These are phyloP conservation scores for Formicarius rufipectus DNA, from an alignment of 2,113 vertebrate species.

Conservation along the genomic window DNA sequence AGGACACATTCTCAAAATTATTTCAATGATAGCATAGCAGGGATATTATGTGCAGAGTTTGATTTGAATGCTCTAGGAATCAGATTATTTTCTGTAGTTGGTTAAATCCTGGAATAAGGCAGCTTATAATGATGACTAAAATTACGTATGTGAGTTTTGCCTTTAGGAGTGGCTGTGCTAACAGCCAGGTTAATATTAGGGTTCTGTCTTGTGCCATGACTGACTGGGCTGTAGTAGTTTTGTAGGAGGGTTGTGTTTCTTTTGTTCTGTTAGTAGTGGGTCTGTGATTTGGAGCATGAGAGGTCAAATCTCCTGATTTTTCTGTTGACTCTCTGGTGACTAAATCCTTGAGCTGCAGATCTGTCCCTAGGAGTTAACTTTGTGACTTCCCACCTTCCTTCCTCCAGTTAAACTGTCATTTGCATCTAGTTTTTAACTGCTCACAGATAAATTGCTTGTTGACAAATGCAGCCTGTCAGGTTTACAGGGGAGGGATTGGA, in stretches of 20 bases:
- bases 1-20: background rate
- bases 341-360: background rate
- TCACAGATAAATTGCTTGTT: background rate
- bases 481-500: background rate
- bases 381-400: background rate
- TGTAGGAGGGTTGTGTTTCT: background rate
- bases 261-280: background rate
- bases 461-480: background rate
- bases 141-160: accelerated
- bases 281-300: background rate
- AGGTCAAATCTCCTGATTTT: background rate
- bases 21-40: background rate
- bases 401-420: background rate
- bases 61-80: background rate
- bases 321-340: background rate
- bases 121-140: background rate
- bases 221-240: background rate
- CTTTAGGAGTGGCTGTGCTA: background rate
- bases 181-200: background rate
- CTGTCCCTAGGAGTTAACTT: background rate
- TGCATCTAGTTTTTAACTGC: background rate
- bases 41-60: background rate
- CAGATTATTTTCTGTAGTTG: background rate
- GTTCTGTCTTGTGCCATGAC: background rate
- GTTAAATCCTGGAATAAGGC: background rate